Conservation (phyloP, 2,888 invertebrate genomes). For the Troilus luridus region DNA sequence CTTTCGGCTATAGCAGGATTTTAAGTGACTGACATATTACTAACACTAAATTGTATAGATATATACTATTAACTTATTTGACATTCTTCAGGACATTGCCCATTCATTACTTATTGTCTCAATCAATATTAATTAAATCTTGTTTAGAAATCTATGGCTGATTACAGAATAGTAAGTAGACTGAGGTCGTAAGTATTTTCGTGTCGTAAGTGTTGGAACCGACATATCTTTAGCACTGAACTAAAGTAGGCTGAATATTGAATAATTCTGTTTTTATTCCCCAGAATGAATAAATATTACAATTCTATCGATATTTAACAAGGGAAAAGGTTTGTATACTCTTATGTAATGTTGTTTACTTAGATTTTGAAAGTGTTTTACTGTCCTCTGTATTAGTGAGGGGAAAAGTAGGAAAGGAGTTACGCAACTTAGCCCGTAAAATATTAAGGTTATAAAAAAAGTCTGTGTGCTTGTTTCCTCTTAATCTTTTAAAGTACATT, state of each 20-base stretch:
- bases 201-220: too few species aligned
- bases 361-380: neutral
- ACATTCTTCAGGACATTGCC: too few species aligned
- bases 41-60: too few species aligned
- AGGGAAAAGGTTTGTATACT: neutral
- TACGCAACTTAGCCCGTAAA: neutral
- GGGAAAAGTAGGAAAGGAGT: neutral
- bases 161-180: too few species aligned
- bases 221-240: too few species aligned
- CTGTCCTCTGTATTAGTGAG: neutral
- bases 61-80: too few species aligned
- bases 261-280: neutral
- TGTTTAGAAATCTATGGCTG: too few species aligned
- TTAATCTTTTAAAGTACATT: neutral
- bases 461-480: neutral
- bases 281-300: neutral
- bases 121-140: too few species aligned
- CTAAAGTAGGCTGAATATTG: neutral
- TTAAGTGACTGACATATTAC: too few species aligned
- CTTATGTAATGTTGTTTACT: neutral
- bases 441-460: neutral
- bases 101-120: too few species aligned
- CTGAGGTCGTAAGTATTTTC: too few species aligned
- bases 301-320: neutral
- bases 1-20: too few species aligned